These are phyloP conservation scores for Atta texana DNA, from an alignment of 1,140 invertebrate genomes.

Conservation along the genomic window DNA sequence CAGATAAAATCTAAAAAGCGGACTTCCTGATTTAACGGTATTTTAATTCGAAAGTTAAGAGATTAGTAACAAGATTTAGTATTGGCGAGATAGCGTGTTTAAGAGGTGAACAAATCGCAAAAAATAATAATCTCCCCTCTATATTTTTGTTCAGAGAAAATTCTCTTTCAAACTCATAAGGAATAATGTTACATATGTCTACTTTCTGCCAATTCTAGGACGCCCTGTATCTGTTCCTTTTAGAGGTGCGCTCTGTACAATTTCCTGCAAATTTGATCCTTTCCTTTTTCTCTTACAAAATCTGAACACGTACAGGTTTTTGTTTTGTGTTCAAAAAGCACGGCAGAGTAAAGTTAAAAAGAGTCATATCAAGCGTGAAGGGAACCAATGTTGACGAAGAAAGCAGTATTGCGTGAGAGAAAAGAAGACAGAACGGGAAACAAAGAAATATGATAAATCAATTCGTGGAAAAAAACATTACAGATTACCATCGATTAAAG, in stretches of 20 bases:
- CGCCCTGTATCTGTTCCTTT: slow-evolving; percentile 11
- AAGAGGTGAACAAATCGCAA: background rate
- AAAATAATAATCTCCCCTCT: background rate
- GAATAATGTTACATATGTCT: slow-evolving; percentile 10
- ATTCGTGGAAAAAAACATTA: background rate
- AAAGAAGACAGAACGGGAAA: background rate
- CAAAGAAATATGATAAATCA: background rate
- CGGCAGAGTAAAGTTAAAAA: slow-evolving; percentile 18
- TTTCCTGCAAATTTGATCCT: slow-evolving; percentile 19
- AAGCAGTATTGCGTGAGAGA: background rate
- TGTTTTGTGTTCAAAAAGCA: slow-evolving; percentile 8
- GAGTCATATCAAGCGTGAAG: slow-evolving; percentile 10
- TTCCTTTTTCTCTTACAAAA: slow-evolving; percentile 7
- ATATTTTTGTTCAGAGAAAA: slow-evolving; percentile 14
- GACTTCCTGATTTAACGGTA: background rate
- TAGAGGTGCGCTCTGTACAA: slow-evolving; percentile 3
- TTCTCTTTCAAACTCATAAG: background rate
- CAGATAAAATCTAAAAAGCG: too few species aligned
- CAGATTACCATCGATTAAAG: background rate
- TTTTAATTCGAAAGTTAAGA: slow-evolving; percentile 13
- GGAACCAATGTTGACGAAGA: background rate
- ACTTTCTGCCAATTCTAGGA: slow-evolving; percentile 46
- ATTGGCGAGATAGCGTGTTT: background rate
- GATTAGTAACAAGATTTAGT: background rate
- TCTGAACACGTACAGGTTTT: background rate